Percentiles rank a stretch among this genome's conserved stretches.
phyloP scores from a whole-genome alignment of 1,140 invertebrate species.

The Drosophila sulfurigaster region DNA sequence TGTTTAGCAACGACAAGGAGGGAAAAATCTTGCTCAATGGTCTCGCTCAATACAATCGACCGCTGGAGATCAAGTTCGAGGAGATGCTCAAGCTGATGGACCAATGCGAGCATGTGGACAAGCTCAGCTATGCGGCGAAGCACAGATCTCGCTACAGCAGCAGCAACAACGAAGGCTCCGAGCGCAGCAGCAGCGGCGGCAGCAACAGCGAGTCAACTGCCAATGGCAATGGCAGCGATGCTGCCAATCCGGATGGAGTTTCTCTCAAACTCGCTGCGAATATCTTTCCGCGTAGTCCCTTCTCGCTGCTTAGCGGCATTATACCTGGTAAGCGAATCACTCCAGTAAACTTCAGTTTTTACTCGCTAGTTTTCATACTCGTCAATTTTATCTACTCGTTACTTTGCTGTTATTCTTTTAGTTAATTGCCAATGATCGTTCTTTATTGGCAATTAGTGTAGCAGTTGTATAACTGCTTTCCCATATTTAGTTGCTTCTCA shows the following conservation, averaged over 20 bases:
- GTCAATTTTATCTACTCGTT: background rate
- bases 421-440: background rate
- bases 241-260: conserved; percentile 43
- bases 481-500: no score
- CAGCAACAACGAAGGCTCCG: conserved; percentile 30
- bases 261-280: conserved; percentile 71
- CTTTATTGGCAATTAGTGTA: no score
- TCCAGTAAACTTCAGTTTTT: background rate
- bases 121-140: conserved; percentile 61
- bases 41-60: conserved; percentile 86
- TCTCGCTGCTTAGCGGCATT: conserved; percentile 90
- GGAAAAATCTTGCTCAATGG: conserved; percentile 87
- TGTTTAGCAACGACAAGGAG: conserved; percentile 88
- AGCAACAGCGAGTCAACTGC: conserved; percentile 14
- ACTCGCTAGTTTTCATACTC: background rate
- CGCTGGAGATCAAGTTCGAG: conserved; percentile 88
- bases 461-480: no score
- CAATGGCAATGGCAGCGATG: conserved; percentile 47
- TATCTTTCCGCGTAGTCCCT: conserved; percentile 87
- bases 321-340: conserved; percentile 88
- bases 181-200: conserved; percentile 20
- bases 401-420: background rate
- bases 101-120: conserved; percentile 89
- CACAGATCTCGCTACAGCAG: conserved; percentile 67
- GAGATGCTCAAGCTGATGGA: conserved; percentile 92